phyloP scores from a whole-genome alignment of 2,888 invertebrate genomes.

The Trichopoda pennipes region DNA sequence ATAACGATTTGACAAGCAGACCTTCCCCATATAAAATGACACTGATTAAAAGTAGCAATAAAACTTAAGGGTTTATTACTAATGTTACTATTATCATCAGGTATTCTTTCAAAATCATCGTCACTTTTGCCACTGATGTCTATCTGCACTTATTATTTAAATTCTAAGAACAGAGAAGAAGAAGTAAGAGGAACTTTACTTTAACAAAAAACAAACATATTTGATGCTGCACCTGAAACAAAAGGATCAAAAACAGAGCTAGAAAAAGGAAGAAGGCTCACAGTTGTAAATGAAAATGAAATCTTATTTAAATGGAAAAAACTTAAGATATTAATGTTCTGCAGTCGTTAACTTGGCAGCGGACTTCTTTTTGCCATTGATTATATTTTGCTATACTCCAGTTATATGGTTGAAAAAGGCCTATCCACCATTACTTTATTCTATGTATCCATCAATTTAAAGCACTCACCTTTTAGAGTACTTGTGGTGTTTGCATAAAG shows the following conservation, averaged over 20 bases:
- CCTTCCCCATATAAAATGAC: constrained; percentile 19
- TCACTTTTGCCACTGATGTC: constrained; percentile 12
- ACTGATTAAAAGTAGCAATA: constrained; percentile 48
- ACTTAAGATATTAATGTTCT: constrained; percentile 36
- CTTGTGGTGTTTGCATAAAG: constrained; percentile 56
- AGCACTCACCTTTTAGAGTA: constrained; percentile 30
- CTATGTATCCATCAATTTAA: constrained; percentile 12
- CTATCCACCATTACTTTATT: constrained; percentile 1
- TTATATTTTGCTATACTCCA: constrained; percentile 12
- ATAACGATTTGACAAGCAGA: too few relatives aligned
- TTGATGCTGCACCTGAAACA: neutral
- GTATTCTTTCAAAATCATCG: constrained; percentile 13
- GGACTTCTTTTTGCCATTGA: constrained; percentile 45
- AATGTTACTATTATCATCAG: constrained; percentile 49
- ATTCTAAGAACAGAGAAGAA: constrained; percentile 23
- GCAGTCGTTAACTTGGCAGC: constrained; percentile 9
- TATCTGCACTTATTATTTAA: constrained; percentile 56
- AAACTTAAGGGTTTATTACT: constrained; percentile 47
- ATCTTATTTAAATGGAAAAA: constrained; percentile 44
- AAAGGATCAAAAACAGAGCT: neutral
- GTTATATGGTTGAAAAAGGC: constrained; percentile 5
- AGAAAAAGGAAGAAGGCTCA: neutral
- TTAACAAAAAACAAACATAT: constrained; percentile 4
- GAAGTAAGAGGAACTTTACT: neutral
- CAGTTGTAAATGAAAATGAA: constrained; percentile 34